Evolutionary conservation across 2,888 invertebrate species (phyloP).

Genomic region (Hydrotaea diabolus): DNA sequence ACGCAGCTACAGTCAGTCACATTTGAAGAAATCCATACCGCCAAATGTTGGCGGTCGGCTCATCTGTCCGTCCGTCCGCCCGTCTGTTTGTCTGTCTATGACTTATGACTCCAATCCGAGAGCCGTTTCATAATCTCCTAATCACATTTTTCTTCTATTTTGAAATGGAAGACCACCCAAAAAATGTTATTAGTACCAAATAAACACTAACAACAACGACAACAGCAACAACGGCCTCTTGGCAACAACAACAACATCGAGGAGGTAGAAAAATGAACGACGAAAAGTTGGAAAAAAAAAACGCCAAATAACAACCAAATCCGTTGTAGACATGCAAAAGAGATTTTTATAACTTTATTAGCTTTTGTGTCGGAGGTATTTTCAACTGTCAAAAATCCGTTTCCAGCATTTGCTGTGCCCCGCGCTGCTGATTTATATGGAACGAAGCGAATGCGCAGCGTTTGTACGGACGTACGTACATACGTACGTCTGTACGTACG

Average conservation of each 20-base stretch:
- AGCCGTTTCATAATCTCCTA: slow-evolving; percentile 29
- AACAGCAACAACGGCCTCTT: not conserved
- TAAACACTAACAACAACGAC: slow-evolving; percentile 19
- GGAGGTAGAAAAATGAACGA: not conserved
- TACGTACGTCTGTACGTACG: not conserved
- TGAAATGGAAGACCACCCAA: slow-evolving; percentile 62
- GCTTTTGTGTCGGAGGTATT: slow-evolving; percentile 51
- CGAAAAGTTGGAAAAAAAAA: slow-evolving; percentile 15
- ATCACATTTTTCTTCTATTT: slow-evolving; percentile 50
- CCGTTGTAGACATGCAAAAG: slow-evolving; percentile 60
- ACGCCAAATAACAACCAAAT: slow-evolving; percentile 40
- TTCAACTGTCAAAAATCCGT: slow-evolving; percentile 57
- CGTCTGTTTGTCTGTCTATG: slow-evolving; percentile 23
- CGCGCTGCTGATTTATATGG: not conserved
- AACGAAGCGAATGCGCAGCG: not conserved
- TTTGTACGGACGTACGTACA: not conserved
- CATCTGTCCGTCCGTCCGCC: not conserved
- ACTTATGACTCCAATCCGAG: slow-evolving; percentile 16
- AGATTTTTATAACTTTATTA: slow-evolving; percentile 65
- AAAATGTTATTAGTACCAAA: slow-evolving; percentile 40
- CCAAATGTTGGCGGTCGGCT: no score
- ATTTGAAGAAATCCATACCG: not conserved
- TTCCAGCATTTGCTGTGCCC: not conserved
- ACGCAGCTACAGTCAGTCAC: not conserved
- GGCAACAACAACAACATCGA: not conserved